Evolutionary conservation across 92 coral and sea anemone genomes (phyloP), one percentile per base, ranked within the genome.

Genomic region (Epizoanthus illoricatus): DNA sequence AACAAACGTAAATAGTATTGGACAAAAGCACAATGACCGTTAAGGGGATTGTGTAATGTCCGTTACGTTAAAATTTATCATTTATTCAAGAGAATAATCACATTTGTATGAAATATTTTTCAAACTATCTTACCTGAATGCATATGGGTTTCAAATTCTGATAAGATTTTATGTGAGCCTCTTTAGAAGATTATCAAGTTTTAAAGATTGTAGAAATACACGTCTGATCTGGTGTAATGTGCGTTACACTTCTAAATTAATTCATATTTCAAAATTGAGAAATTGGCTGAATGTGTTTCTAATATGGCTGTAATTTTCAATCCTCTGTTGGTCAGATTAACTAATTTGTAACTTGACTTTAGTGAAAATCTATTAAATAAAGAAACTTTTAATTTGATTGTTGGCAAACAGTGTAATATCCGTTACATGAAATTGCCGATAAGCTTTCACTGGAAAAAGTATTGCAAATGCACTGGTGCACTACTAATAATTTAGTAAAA

Each of bases 11-110:
- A 59, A 4, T 47, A 43, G 67, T 54, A 21, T 7, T 54, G 24
- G 69, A 76, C 78, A 76, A 57, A 76, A 57, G 82, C 59, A 71
- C 60, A 76, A 79, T 79, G 84, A 64, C 72, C 19, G 43, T 58
- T 79, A 56, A 18, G 16, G 43, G 36, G 36, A 28, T 28, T 28
- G 36, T 28, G 36, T 28, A 28, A 28, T 28, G 2, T 28, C 36
- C 36, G 36, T 28, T 28, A 28, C 36, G 36, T 28, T 28, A 10
- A 8, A 41, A 57, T 58, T 20, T 18, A 65, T 76, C 33, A 76
- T 76, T 63, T 63, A 63, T 11, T 63, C 68, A 0, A 63, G 68
- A 28, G 7, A 21, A 63, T 21, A 63, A 33, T 63, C 68, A 63
- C 68, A 63, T 63, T 63, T n/a, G 7, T 11, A 63, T 63, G 24